phyloP scores from a whole-genome alignment of 2,797 vertebrate genomes.

The Atherinosoma microstoma region DNA sequence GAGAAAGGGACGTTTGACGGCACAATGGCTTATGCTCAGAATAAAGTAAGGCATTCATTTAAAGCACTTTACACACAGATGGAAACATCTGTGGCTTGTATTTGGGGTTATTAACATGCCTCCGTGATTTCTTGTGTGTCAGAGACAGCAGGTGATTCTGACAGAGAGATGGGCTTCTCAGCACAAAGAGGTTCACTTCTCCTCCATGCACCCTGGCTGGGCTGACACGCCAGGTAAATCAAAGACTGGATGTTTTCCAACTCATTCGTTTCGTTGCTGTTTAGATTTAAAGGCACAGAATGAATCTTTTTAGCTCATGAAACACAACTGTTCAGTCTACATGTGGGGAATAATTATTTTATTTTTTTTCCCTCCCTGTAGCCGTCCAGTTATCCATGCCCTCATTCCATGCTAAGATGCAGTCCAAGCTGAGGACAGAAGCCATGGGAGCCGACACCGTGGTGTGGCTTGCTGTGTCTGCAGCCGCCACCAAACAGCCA shows the following conservation, averaged over 20 bases:
- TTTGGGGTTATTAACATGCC: not conserved
- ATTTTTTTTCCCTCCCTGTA: conserved; percentile 46
- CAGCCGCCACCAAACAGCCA: conserved; percentile 68
- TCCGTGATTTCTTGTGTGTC: conserved; percentile 13
- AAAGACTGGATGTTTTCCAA: not conserved
- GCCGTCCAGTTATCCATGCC: conserved; percentile 86
- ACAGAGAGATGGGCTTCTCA: conserved; percentile 85
- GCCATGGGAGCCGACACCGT: conserved; percentile 86
- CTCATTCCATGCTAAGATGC: conserved; percentile 86
- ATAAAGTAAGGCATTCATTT: conserved; percentile 80
- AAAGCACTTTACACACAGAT: not conserved
- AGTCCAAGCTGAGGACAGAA: conserved; percentile 82
- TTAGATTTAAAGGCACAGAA: not conserved
- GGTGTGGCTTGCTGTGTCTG: conserved; percentile 84
- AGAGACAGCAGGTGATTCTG: conserved; percentile 89
- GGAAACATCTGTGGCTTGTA: rapidly evolving
- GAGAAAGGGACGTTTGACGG: conserved; percentile 85
- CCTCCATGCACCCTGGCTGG: conserved; percentile 88
- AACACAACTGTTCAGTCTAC: not conserved
- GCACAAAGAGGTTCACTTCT: conserved; percentile 87
- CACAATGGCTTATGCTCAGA: conserved; percentile 88
- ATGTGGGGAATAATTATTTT: not conserved
- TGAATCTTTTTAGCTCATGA: not conserved
- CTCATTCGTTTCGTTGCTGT: not conserved
- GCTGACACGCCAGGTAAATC: conserved; percentile 87